Base-by-base conservation (phyloP, 2,888 invertebrate genomes). In the Aphrophora alni region DNA sequence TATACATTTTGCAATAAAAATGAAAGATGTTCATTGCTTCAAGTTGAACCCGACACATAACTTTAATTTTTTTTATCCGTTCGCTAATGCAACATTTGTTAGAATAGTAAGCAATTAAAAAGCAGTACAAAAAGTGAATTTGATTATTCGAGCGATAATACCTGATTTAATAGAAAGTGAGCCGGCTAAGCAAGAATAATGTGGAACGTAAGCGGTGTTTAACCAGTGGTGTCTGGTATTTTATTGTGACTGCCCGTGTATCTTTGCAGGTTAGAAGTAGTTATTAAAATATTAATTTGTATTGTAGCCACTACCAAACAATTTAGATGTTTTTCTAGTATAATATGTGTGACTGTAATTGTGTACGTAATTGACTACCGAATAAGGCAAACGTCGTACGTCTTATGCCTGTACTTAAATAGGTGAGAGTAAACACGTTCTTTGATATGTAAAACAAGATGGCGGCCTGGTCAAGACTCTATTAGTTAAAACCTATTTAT, bases 221-320 rank as follows among this genome's bases (percentile, higher is more conserved):
- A 59, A 21, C 59, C 21, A 21, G 59, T 59, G 59, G 44, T 44
- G 44, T 44, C 7, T 44, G 44, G 44, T 17, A 17, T 17, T 44
- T 44, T 44, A 44, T 44, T 44, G 17, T 44, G 44, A 17, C 44
- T 44, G 44, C 2, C 17, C 44, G 44, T 44, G 44, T 44, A 44
- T 14, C 44, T 59, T 4, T 4, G 21, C 59, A 2, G 59, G 21
- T 8, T 21, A 21, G 59, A 59, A n/a, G 59, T 21, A 21, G 21
- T 59, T 59, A 59, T 59, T 59, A 59, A 59, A 59, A 59, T 59
- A 59, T 59, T 59, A 59, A 59, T 59, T 59, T 59, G 59, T 21
- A 59, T 59, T 59, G 59, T 59, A 33, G 59, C 44, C 4, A 21
- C 59, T 3, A 59, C 21, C 21, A 59, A 59, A 59, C 59, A 59